Evolutionary conservation across 2,797 vertebrate species (phyloP), one percentile per base, ranked within the genome.

Genomic region (Anabas testudineus): DNA sequence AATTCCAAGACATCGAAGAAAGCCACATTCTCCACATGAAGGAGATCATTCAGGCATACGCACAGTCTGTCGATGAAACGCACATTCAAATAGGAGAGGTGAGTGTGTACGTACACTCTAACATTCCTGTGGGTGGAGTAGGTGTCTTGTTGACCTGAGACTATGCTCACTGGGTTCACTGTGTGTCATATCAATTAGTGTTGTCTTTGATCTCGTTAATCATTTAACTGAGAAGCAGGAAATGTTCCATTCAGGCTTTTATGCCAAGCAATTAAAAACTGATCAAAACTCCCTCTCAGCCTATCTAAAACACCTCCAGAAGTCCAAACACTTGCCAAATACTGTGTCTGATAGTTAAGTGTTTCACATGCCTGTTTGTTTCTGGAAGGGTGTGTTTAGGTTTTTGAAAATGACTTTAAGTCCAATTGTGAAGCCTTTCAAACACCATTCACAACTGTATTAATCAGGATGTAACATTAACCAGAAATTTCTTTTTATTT

Each of bases 1-100:
- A 97, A 94, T 99, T 99, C 93, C 97, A 99, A 87, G 96, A 96
- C 89, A 99, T 99, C 52, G 98, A 99, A 93, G 96, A 99, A 94
- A 95, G 84, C 53, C 97, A 99, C 90, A 92, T 98, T 56, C 83
- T 96, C 78, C 97, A 95, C 73, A 96, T 99, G 95, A 98, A 98
- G 91, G 96, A 96, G 83, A 98, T 99, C 87, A 97, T 99, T 81
- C 94, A 91, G 67, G 96, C 95, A 0, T 97, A 97, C 83, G 96
- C 95, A 52, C 95, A 94, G 88, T 97, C 95, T 13, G 90, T 98
- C 76, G 96, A 97, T 59, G 97, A 99, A 90, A 96, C 96, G 5
- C 96, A 99, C 89, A 74, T 94, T 55, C 96, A 97, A 52, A 98
- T 99, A 60, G 97, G 95, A 90, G 96, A 98, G 96, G 98, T 99